Conservation (phyloP, 2,113 vertebrate species). For the Neolamprologus caudopunctatus region DNA sequence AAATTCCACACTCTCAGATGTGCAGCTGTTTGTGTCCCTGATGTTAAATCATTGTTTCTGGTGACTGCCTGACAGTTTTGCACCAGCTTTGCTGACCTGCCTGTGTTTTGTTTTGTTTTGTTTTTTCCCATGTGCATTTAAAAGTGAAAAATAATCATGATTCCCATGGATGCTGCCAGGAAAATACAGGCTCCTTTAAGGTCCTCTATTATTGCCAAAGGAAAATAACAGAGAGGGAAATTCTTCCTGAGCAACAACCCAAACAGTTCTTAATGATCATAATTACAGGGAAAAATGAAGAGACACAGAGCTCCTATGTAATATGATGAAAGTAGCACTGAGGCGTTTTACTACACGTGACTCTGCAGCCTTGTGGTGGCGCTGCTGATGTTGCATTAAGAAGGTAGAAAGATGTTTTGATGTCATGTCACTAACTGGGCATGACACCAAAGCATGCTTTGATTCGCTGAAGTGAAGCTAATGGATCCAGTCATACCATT, state of each 20-base stretch:
- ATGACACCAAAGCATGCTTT: background rate
- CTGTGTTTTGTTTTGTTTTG: background rate
- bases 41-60: background rate
- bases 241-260: constrained; percentile 10
- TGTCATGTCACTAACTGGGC: background rate
- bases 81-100: background rate
- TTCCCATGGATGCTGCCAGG: constrained; percentile 40
- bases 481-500: background rate
- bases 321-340: background rate
- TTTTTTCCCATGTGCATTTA: background rate
- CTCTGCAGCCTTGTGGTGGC: background rate
- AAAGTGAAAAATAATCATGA: background rate
- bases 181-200: constrained; percentile 37
- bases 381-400: background rate
- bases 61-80: background rate
- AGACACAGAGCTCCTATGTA: background rate
- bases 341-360: background rate
- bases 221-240: constrained; percentile 28
- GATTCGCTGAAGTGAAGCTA: background rate
- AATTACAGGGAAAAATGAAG: constrained; percentile 1
- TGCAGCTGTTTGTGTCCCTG: background rate
- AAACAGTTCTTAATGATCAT: constrained; percentile 21
- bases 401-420: background rate
- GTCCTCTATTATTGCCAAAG: constrained; percentile 16
- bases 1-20: background rate